phyloP scores from a whole-genome alignment of 64 coral and sea anemone genomes.

The Cladopsammia gracilis region DNA sequence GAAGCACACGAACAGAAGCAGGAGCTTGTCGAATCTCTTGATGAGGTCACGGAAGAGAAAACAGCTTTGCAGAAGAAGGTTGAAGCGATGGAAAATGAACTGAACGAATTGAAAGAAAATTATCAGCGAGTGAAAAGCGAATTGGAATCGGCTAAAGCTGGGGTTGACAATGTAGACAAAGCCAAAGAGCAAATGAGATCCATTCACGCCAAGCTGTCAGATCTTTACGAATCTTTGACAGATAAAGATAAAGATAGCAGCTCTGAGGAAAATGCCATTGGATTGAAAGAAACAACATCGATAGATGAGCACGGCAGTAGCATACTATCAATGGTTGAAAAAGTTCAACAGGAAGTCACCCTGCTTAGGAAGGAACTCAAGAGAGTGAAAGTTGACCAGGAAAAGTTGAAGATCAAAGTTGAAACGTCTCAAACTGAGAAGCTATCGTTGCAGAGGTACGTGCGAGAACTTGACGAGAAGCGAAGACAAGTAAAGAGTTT shows the following conservation, averaged over 20 bases:
- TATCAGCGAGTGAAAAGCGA: background rate
- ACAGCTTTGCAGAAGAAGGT: constrained; percentile 64
- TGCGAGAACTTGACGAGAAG: constrained; percentile 92
- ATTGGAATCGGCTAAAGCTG: background rate
- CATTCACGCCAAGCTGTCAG: constrained; percentile 30
- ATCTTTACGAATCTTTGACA: constrained; percentile 46
- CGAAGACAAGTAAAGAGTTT: constrained; percentile 92
- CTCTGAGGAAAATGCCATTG: constrained; percentile 2
- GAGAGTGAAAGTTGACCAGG: constrained; percentile 30
- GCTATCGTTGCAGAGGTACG: constrained; percentile 72
- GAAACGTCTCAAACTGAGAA: constrained; percentile 70
- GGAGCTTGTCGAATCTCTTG: constrained; percentile 78
- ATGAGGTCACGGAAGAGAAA: constrained; percentile 85
- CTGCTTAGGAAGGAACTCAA: constrained; percentile 52
- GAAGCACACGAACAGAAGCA: constrained; percentile 89
- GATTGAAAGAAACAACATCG: constrained; percentile 10
- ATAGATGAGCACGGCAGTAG: constrained; percentile 35
- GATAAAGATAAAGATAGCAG: constrained; percentile 41
- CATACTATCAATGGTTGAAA: constrained; percentile 25
- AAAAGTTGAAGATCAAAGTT: constrained; percentile 28
- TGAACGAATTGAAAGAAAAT: constrained; percentile 58
- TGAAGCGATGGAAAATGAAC: constrained; percentile 48
- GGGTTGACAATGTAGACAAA: background rate
- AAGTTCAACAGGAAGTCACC: constrained; percentile 45
- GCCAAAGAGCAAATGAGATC: constrained; percentile 60